Base-by-base conservation (phyloP, 2,113 vertebrate genomes). In the Aegypius monachus region DNA sequence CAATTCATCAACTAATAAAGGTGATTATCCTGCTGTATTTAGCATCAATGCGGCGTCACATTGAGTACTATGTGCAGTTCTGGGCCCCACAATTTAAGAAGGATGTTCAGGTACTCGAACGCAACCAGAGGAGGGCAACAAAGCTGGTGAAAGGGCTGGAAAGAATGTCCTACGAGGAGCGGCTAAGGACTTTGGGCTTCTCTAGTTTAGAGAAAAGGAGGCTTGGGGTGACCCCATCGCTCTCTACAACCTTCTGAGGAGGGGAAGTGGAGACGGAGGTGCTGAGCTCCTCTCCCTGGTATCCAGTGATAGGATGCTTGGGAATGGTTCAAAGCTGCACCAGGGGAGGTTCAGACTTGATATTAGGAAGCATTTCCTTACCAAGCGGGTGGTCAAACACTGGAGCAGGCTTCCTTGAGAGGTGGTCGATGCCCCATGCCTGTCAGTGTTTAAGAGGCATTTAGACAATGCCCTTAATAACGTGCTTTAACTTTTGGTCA, bases 281-380 rank as follows among this genome's bases (percentile, higher is more conserved):
- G 48, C 42, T 78, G 79, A 78, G 9, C 11, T 55, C 48, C 73
- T 55, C 48, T 70, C 11, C 11, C 7, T 66, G 27, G 18, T 6
- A 47, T 56, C 26, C 72, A 65, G 65, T 53, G 53, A 38, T 7
- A 31, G 3, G 8, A 45, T 0, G 0, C 0, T 1, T 52, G 27
- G 38, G 22, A 77, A 68, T 50, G 29, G 8, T 42, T 84, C 53
- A 72, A 50, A 87, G 10, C 18, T 90, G 16, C 8, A 4, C 27
- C n/a, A 34, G 31, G 17, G 34, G 43, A 68, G 40, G 52, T 59
- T 90, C 36, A 61, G 15, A 59, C 38, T 62, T 42, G n/a, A 25
- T 15, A 20, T 29, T n/a, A 48, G 11, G 31, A 81, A 78, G 36
- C 17, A n/a, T 56, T 85, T 81, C 17, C 59, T 43, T 62, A 36